These are phyloP conservation scores for Helostoma temminkii DNA, from an alignment of 2,797 vertebrate species.

Conservation along the genomic window DNA sequence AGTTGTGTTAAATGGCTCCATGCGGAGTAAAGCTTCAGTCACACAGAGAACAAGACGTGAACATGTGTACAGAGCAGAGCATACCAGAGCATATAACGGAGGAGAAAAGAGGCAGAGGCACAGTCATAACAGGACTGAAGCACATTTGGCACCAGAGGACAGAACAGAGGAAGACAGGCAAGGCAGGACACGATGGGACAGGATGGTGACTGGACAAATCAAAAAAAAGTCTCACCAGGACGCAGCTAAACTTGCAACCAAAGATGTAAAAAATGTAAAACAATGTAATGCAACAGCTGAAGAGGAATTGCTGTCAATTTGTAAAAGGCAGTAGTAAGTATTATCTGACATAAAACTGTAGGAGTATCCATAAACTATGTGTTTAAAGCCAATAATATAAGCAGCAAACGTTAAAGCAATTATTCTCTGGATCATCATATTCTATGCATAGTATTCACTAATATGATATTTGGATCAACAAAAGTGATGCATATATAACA, in stretches of 20 bases:
- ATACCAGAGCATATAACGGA: background rate
- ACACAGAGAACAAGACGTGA: slow-evolving; percentile 36
- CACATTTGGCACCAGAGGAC: background rate
- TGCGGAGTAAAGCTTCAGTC: slow-evolving; percentile 41
- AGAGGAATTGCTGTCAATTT: background rate
- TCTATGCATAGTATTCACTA: too few species aligned
- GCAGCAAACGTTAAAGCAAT: too few species aligned
- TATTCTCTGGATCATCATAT: too few species aligned
- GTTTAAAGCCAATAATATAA: too few species aligned
- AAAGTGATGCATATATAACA: background rate
- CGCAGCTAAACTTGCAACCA: background rate
- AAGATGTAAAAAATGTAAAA: background rate
- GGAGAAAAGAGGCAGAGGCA: background rate
- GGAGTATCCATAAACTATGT: background rate
- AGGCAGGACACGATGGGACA: too few species aligned
- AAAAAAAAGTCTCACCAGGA: background rate
- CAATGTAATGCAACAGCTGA: too few species aligned
- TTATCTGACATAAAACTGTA: background rate
- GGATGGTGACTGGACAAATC: background rate
- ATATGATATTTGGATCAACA: too few species aligned
- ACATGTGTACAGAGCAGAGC: slow-evolving; percentile 26
- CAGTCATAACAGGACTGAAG: slow-evolving; percentile 5
- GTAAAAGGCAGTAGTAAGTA: background rate
- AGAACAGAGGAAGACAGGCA: background rate
- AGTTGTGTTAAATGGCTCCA: slow-evolving; percentile 41